A percentile compares a stretch with the other conserved stretches of the same genome.
Conservation (phyloP, 2,797 vertebrate species). For the Trachops cirrhosus region DNA sequence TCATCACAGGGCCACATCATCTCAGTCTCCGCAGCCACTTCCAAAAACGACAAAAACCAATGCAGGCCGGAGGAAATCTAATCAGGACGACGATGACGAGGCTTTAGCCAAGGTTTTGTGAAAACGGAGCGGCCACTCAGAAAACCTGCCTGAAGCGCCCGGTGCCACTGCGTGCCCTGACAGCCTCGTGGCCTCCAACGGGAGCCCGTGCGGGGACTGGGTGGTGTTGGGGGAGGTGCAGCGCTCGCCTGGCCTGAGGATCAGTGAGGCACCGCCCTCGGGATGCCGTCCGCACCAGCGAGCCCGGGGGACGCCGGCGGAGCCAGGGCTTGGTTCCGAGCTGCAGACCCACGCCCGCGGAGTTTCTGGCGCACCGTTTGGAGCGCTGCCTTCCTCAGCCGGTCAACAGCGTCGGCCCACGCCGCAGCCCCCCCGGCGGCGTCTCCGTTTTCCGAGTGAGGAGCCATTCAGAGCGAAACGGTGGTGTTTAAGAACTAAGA, state of each 20-base stretch:
- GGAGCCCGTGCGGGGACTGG: accelerated
- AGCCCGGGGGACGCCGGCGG: too few species aligned
- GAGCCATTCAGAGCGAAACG: neutral
- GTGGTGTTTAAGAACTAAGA: neutral
- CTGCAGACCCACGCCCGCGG: too few species aligned
- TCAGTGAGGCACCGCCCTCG: too few species aligned
- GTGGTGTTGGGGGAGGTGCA: too few species aligned
- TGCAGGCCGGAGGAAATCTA: neutral
- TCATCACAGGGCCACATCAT: accelerated
- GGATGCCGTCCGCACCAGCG: too few species aligned
- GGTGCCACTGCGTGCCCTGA: accelerated
- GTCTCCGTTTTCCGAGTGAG: too few species aligned
- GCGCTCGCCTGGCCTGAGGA: neutral
- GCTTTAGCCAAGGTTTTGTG: neutral
- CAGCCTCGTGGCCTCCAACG: accelerated
- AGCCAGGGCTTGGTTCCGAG: too few species aligned
- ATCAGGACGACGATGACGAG: neutral
- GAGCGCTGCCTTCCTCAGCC: too few species aligned
- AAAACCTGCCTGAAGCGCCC: neutral
- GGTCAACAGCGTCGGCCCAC: too few species aligned
- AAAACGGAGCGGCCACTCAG: neutral
- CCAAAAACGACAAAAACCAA: neutral
- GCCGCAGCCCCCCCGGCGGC: too few species aligned
- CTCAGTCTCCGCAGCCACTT: neutral
- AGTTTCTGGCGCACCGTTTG: too few species aligned